A percentile compares a stretch with the other conserved stretches of the same genome.
These are phyloP conservation scores for Ctenomys sociabilis DNA, from an alignment of 2,113 vertebrate species.

Conservation along the genomic window DNA sequence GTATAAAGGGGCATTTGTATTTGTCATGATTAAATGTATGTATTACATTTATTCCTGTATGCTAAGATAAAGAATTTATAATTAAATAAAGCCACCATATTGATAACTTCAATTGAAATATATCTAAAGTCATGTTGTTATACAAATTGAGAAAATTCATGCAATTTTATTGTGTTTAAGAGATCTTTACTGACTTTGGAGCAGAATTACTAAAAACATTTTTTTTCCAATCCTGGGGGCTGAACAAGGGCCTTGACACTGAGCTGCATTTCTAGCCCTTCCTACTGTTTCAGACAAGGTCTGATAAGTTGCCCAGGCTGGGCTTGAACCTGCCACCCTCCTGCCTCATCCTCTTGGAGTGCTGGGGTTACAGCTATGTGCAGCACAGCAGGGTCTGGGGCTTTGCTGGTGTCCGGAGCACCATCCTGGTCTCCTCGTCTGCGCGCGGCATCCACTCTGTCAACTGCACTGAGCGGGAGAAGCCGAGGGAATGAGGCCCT, in stretches of 20 bases:
- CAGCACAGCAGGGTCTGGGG: not conserved
- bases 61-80: not conserved
- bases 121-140: not conserved
- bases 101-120: not conserved
- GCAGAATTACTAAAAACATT: not conserved
- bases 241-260: not conserved
- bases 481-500: not conserved
- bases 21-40: not conserved
- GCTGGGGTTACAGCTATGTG: not conserved
- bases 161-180: not conserved
- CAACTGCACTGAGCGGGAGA: not conserved
- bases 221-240: not conserved
- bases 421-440: not conserved
- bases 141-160: constrained; percentile 21
- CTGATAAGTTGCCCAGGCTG: not conserved
- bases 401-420: no score
- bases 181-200: not conserved
- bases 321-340: not conserved
- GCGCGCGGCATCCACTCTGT: not conserved
- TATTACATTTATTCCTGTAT: not conserved
- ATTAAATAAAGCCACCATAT: not conserved
- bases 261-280: not conserved
- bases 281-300: not conserved
- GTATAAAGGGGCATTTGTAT: not conserved
- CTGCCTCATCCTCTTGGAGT: not conserved